Evolutionary conservation across 1,140 invertebrate genomes (phyloP).

Genomic region (Lanistes nyassanus): DNA sequence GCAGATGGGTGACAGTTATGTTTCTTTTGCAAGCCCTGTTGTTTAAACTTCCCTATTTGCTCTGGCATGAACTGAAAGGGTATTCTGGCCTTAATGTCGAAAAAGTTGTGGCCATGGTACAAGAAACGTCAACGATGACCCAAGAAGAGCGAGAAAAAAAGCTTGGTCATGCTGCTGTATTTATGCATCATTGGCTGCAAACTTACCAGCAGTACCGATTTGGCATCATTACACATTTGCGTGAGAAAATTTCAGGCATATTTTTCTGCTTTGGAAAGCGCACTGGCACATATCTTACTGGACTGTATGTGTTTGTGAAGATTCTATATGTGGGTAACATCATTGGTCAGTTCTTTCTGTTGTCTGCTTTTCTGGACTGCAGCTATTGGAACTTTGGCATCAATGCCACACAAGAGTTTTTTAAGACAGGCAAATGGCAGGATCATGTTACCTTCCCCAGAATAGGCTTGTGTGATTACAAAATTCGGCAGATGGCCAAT

Average conservation of each 20-base stretch:
- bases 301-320: slow-evolving; percentile 65
- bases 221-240: slow-evolving; percentile 43
- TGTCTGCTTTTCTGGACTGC: slow-evolving; percentile 58
- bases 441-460: slow-evolving; percentile 67
- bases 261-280: slow-evolving; percentile 64
- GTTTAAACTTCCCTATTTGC: slow-evolving; percentile 63
- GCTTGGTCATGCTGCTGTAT: slow-evolving; percentile 47
- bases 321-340: slow-evolving; percentile 55
- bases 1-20: slow-evolving; percentile 70
- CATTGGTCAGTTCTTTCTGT: slow-evolving; percentile 60
- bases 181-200: slow-evolving; percentile 47
- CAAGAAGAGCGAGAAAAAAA: slow-evolving; percentile 49
- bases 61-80: slow-evolving; percentile 60
- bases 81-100: slow-evolving; percentile 51
- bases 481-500: slow-evolving; percentile 67
- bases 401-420: slow-evolving; percentile 64
- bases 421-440: slow-evolving; percentile 63
- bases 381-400: slow-evolving; percentile 65
- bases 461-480: slow-evolving; percentile 70
- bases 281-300: slow-evolving; percentile 68
- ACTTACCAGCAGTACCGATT: slow-evolving; percentile 51
- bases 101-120: slow-evolving; percentile 35
- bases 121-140: slow-evolving; percentile 22
- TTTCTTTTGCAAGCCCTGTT: slow-evolving; percentile 65
- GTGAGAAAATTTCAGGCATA: slow-evolving; percentile 47